These are phyloP conservation scores for Perdita meconis DNA, from an alignment of 2,888 invertebrate genomes.

Conservation along the genomic window DNA sequence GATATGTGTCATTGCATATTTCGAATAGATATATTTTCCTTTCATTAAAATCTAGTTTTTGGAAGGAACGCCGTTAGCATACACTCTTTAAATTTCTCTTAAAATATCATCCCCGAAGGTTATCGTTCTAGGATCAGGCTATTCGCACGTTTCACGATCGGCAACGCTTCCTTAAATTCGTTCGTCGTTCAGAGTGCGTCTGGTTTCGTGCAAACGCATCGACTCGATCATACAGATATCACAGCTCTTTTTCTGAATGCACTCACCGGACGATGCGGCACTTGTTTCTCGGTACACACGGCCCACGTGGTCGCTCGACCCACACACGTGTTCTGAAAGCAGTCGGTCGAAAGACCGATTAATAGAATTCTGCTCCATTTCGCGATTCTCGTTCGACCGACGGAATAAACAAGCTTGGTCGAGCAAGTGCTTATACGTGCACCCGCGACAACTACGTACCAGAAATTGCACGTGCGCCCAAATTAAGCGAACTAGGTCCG, in stretches of 20 bases:
- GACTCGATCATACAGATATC: conserved; percentile 31
- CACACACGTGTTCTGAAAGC: conserved; percentile 71
- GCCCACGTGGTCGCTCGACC: conserved; percentile 76
- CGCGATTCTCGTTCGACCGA: background rate
- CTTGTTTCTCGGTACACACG: conserved; percentile 70
- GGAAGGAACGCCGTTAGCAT: conserved; percentile 27
- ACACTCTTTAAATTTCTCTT: conserved; percentile 2
- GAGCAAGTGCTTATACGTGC: conserved; percentile 12
- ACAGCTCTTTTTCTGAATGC: conserved; percentile 35
- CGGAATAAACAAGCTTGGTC: conserved; percentile 9
- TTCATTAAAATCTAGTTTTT: conserved; percentile 4
- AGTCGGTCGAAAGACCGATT: conserved; percentile 56
- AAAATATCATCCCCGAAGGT: conserved; percentile 47
- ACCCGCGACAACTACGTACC: conserved; percentile 57
- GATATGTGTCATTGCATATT: conserved; percentile 31
- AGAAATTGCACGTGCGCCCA: conserved; percentile 46
- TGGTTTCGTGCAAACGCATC: conserved; percentile 21
- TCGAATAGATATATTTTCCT: conserved; percentile 1
- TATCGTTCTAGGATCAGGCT: conserved; percentile 24
- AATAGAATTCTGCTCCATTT: conserved; percentile 30
- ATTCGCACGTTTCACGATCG: conserved; percentile 4
- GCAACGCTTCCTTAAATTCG: conserved; percentile 2
- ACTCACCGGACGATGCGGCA: conserved; percentile 53
- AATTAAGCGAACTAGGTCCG: conserved; percentile 59
- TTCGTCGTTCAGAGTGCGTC: background rate